Base-by-base conservation (phyloP, 2,888 invertebrate genomes). In the Trissoscelio sp. region DNA sequence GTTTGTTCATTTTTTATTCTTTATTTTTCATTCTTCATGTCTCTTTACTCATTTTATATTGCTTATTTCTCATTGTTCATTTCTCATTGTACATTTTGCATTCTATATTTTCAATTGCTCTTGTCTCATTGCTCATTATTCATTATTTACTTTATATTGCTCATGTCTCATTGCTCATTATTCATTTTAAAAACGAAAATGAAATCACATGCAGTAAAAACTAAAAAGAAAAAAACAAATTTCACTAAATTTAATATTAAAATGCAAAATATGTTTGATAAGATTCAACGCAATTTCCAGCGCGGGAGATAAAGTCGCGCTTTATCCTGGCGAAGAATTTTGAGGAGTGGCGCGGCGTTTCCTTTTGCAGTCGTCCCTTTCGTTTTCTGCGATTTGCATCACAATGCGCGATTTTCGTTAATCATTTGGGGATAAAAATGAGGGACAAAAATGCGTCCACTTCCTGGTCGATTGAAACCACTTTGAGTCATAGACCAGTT, bases 351-450 rank as follows among this genome's bases (percentile, higher is more conserved):
- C 74, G 18, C 18, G 39, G 31, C 48, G 31, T 75, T 67, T 48
- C 75, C 67, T 75, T 75, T 66, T 58, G n/a, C 20, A 58, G 74
- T 51, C 57, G 22, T 75, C 22, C 46, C 74, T 53, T 74, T 62
- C 20, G 9, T 53, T 39, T 9, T 57, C 24, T 6, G n/a, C 39
- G 60, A 62, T 77, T 69, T 69, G 69, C 60, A 69, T 78, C 57
- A 78, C 70, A 78, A 78, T 78, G 77, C 53, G 77, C 62, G 42
- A 67, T 75, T 75, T 75, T 75, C 67, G 75, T 75, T 67, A 67
- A 75, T 75, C 66, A 64, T 51, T 39, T 34, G 18, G 44, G 51
- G 51, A 22, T 18, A 46, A 67, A 67, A 70, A 20, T 58, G n/a
- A 11, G 24, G n/a, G 22, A 31, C 14, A 51, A 60, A 72, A 62